A percentile compares a stretch with the other conserved stretches of the same genome.
These are phyloP conservation scores for Pleuronectes platessa DNA, from an alignment of 2,113 vertebrate genomes.

Conservation along the genomic window DNA sequence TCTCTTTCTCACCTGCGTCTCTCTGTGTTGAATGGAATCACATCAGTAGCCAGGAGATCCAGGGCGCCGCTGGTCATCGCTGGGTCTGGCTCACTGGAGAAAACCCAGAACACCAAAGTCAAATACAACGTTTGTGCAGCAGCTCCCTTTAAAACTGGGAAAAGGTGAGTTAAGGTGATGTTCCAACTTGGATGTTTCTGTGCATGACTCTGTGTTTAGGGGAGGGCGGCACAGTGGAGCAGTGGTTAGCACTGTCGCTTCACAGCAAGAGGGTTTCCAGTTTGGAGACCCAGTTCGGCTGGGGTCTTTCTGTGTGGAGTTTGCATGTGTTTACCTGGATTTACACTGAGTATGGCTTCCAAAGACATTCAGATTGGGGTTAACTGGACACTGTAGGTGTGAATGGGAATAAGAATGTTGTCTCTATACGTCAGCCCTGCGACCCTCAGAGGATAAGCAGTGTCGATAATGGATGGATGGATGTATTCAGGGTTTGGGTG, in stretches of 20 bases:
- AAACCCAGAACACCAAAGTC: slow-evolving; percentile 27
- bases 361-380: no score
- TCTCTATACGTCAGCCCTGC: no score
- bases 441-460: no score
- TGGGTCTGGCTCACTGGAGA: slow-evolving; percentile 48
- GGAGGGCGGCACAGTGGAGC: no score
- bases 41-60: slow-evolving; percentile 62
- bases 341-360: no score
- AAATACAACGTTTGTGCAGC: slow-evolving; percentile 21
- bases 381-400: no score
- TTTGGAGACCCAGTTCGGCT: no score
- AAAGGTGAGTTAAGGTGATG: slow-evolving; percentile 38
- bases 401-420: neutral
- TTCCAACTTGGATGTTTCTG: slow-evolving; percentile 27
- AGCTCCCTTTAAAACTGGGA: neutral
- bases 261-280: no score
- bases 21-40: slow-evolving; percentile 54
- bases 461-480: no score
- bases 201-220: slow-evolving; percentile 12
- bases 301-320: neutral
- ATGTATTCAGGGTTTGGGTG: neutral
- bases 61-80: slow-evolving; percentile 41
- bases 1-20: slow-evolving; percentile 57
- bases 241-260: no score
- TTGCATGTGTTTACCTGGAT: neutral